Base-by-base conservation (phyloP, 1,140 invertebrate genomes). In the Phymastichus coffea region DNA sequence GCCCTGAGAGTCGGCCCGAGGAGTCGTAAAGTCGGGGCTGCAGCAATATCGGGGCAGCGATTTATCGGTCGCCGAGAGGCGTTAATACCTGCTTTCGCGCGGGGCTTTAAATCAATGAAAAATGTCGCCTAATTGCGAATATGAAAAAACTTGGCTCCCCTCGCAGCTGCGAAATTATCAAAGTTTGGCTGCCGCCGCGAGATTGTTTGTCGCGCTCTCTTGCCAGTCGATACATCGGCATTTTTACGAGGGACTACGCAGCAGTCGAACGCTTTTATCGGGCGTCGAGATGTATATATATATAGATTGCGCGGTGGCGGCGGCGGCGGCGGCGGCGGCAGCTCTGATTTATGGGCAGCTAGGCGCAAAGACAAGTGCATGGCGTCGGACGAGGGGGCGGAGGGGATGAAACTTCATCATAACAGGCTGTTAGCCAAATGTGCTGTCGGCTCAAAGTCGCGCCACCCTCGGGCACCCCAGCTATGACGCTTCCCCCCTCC, bases 101-200 rank as follows among this genome's bases (percentile, higher is more conserved):
- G 33, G 33, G 64, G 69, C 69, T 65, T 69, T 79, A 80, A 80
- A 80, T 80, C 78, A 80, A 76, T 75, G 76, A 67, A 72, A 80
- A 80, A 78, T 78, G 77, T 79, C n/a, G n/a, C 75, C 76, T 79
- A 80, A 80, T 80, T 80, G 77, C n/a, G 76, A 79, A 80, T 77
- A 80, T 79, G 78, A 78, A 79, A 80, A 80, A 80, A 80, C 76
- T 80, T 80, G 72, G 74, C 73, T 64, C 68, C 63, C n/a, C n/a
- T n/a, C n/a, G n/a, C n/a, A n/a, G n/a, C n/a, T n/a, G n/a, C n/a
- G n/a, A n/a, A n/a, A n/a, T n/a, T n/a, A n/a, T n/a, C n/a, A n/a
- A n/a, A n/a, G n/a, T n/a, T n/a, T n/a, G n/a, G n/a, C n/a, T n/a
- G n/a, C n/a, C n/a, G n/a, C n/a, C n/a, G n/a, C n/a, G n/a, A n/a